Base-by-base conservation (phyloP, 2,888 invertebrate genomes). In the Hylaea fasciaria region DNA sequence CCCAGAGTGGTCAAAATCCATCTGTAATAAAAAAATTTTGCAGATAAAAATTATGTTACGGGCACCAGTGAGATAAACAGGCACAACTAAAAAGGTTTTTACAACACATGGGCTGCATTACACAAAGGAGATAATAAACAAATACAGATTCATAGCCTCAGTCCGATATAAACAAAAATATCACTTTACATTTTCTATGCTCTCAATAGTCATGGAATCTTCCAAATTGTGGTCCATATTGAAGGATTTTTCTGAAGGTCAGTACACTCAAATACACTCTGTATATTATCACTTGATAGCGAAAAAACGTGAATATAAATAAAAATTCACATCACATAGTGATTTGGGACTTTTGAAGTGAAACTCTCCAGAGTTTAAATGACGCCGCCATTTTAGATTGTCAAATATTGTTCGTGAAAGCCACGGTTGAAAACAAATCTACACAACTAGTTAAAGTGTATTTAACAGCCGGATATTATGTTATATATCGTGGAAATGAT, bases 361-460 rank as follows among this genome's bases (percentile, higher is more conserved):
- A 51, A 51, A 54, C 44, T 58, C 52, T 40, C 49, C 45, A 47
- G 55, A 61, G 87, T 92, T 93, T 78, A 91, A 93, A 93, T 81
- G 90, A 85, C 86, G 88, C 93, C 93, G 93, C 93, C 92, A 93
- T 93, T 91, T 89, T 91, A 89, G 73, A 80, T 82, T 90, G 91
- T 90, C 92, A 92, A 90, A 89, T 76, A 71, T 65, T 69, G 68
- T 75, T 77, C 78, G 77, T 77, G 74, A 76, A 81, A 81, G 82
- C 88, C 90, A 91, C 90, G 85, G 90, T 91, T 90, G 78, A 89
- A 90, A 89, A 91, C 91, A 91, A 91, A 91, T 85, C 82, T 49
- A 62, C 59, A 61, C 48, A 61, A 49, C n/a, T 43, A 54, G 9
- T 60, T 41, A 62, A 61, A 55, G 35, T 9, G 44, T 28, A 37